These are phyloP conservation scores for Pseudomyrmex flavicornis DNA, from an alignment of 1,140 invertebrate species.

Conservation along the genomic window DNA sequence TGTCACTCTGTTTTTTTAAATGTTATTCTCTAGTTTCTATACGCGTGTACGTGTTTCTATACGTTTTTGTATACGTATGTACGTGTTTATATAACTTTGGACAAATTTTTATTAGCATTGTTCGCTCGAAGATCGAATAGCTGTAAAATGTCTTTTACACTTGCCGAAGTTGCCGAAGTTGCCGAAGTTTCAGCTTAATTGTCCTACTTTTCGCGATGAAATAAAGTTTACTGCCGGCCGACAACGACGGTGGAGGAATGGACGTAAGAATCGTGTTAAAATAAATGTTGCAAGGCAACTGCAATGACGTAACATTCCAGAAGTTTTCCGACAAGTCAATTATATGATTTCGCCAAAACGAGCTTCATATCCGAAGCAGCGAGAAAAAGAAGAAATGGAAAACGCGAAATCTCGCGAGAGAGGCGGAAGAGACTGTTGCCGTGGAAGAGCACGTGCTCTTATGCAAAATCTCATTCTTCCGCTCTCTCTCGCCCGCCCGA, in stretches of 20 bases:
- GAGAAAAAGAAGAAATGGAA: not conserved
- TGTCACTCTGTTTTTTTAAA: no score
- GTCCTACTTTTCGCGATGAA: constrained; percentile 31
- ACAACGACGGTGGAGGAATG: not conserved
- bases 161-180: constrained; percentile 11
- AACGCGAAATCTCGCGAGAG: not conserved
- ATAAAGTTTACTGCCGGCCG: not conserved
- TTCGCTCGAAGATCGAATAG: constrained; percentile 1
- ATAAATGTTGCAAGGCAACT: constrained; percentile 21
- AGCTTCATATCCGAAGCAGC: not conserved
- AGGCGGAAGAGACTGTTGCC: not conserved
- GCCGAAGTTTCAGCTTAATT: constrained; percentile 29
- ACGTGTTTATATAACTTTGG: not conserved
- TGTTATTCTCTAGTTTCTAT: no score
- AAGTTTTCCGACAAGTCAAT: constrained; percentile 26
- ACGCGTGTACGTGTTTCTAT: not conserved
- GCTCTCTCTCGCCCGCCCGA: not conserved
- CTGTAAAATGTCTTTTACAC: not conserved
- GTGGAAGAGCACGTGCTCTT: constrained; percentile 26
- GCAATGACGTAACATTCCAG: not conserved
- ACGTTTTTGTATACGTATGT: not conserved
- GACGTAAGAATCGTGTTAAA: not conserved
- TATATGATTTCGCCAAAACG: not conserved
- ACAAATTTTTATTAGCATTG: not conserved
- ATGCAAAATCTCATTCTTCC: constrained; percentile 50